Conservation (phyloP, 1,140 invertebrate genomes). For the Ceratina japonica region DNA sequence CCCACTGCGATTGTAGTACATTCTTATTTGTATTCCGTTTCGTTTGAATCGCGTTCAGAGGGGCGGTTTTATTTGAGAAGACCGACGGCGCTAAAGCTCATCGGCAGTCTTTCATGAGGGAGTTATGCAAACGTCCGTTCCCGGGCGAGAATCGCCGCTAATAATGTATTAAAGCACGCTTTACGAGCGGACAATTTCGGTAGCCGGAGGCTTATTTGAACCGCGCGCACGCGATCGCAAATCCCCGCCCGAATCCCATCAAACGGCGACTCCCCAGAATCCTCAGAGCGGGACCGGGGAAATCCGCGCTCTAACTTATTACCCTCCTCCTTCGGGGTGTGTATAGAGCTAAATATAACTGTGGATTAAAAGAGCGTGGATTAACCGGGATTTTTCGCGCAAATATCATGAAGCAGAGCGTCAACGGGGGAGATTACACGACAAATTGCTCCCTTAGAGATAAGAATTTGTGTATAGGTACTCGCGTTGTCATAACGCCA, state of each 20-base stretch:
- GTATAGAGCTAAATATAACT: background rate
- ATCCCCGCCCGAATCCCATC: constrained; percentile 39
- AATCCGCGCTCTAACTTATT: constrained; percentile 35
- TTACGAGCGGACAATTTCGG: constrained; percentile 15
- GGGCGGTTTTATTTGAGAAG: background rate
- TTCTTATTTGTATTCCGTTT: background rate
- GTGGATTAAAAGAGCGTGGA: constrained; percentile 31
- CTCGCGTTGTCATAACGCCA: too few relatives aligned
- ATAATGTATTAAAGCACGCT: constrained; percentile 40
- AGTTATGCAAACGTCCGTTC: constrained; percentile 8
- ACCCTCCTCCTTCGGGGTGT: background rate
- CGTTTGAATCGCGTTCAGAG: background rate
- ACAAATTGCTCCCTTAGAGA: constrained; percentile 12
- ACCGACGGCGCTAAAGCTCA: background rate
- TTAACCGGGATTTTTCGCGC: constrained; percentile 28
- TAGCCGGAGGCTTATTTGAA: constrained; percentile 15
- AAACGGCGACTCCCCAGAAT: constrained; percentile 8
- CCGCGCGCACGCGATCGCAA: constrained; percentile 5
- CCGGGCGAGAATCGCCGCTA: background rate
- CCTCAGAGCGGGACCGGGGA: background rate
- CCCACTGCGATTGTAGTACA: background rate
- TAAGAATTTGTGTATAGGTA: background rate
- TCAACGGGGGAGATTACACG: constrained; percentile 11
- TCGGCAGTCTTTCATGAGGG: background rate
- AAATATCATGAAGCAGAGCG: background rate